phyloP scores from a whole-genome alignment of 2,888 invertebrate genomes.

The Pristionchus exspectatus region DNA sequence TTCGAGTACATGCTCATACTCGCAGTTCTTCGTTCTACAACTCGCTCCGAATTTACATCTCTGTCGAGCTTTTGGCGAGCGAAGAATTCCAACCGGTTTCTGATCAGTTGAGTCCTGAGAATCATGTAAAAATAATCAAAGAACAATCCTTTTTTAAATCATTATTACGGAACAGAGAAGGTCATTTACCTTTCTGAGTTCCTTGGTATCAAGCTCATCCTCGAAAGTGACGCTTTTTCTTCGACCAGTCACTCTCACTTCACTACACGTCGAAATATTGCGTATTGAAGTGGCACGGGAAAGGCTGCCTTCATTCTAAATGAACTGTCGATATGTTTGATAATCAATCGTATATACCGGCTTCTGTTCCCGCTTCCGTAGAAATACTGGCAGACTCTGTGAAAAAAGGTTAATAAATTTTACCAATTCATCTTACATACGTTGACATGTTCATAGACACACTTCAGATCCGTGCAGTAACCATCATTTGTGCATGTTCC shows the following conservation, averaged over 20 bases:
- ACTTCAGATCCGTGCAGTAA: not conserved
- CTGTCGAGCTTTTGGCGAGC: not conserved
- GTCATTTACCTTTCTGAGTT: not conserved
- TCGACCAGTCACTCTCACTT: not conserved
- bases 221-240: slow-evolving; percentile 7
- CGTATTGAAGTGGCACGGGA: not conserved
- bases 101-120: not conserved
- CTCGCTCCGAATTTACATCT: not conserved
- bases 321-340: not conserved
- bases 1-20: not conserved
- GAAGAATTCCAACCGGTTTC: slow-evolving; percentile 2
- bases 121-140: not conserved
- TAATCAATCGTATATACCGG: not conserved
- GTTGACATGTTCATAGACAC: slow-evolving; percentile 2
- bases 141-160: not conserved
- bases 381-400: not conserved
- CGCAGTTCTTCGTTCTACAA: not conserved
- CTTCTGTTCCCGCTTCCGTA: not conserved
- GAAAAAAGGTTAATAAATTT: not conserved
- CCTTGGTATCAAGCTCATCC: not conserved
- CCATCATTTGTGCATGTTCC: not conserved
- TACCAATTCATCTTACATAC: not conserved
- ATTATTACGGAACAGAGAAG: not conserved
- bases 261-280: not conserved
- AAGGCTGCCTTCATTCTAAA: not conserved